Base-by-base conservation (phyloP, 1,140 invertebrate species). In the Drosophila sucinea region DNA sequence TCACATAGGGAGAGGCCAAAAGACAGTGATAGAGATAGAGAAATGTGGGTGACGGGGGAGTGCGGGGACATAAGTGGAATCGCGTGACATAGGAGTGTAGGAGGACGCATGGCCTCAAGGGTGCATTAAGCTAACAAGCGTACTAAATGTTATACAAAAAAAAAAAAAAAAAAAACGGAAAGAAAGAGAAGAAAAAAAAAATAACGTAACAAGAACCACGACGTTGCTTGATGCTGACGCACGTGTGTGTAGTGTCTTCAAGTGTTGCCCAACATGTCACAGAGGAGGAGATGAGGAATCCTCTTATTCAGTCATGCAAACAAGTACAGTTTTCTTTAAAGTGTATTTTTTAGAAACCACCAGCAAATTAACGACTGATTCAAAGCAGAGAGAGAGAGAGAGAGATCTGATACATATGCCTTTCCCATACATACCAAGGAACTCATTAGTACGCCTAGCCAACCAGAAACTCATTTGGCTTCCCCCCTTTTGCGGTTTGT, bases 81-180 rank as follows among this genome's bases (percentile, higher is more conserved):
- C 7, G 23, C 7, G 2, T 51, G 44, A 51, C 44, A 51, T 51
- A 10, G 30, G 29, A 25, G 41, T 54, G 4, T 30, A 29, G 10
- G 29, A 11, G 27, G 57, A 63, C 44, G 65, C 55, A 61, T 61
- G 56, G 60, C 72, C 83, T 87, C 79, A 76, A 79, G 82, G 83
- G 82, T 82, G 67, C 79, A 87, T 86, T 86, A 79, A 70, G 82
- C 83, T 82, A 86, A 86, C 82, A 86, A 86, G 82, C 82, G 83
- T 73, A 70, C 83, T 86, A 86, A 86, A 86, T 87, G 82, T 73
- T 61, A 47, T 75, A 87, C 79, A 87, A 87, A 65, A 65, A 63
- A 8, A 4, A 30, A 51, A 32, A 70, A n/a, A 17, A 17, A 17
- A 17, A 17, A 17, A 17, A 0, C 0, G 17, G 17, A 17, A 17